These are phyloP conservation scores for Channa argus DNA, from an alignment of 2,113 vertebrate species.

Conservation along the genomic window DNA sequence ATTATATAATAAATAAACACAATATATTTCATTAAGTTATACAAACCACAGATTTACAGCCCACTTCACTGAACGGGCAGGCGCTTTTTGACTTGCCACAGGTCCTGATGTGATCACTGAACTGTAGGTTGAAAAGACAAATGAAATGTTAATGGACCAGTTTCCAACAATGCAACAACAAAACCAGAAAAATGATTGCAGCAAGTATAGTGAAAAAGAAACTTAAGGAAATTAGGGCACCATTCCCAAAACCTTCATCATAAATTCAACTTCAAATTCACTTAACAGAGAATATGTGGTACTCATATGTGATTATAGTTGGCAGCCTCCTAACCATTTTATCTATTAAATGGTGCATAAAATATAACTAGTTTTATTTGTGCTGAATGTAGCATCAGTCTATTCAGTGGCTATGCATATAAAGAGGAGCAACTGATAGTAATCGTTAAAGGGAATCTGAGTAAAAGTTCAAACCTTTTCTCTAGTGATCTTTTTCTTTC, in stretches of 20 bases:
- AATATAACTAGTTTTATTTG: not conserved
- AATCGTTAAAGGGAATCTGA: not conserved
- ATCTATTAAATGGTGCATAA: not conserved
- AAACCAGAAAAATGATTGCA: constrained; percentile 18
- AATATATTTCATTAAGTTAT: not conserved
- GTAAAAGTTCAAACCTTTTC: constrained; percentile 84
- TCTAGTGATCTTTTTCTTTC: constrained; percentile 89
- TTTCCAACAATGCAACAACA: not conserved
- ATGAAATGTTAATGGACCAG: not conserved
- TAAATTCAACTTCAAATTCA: not conserved
- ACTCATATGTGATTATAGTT: not conserved
- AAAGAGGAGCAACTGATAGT: not conserved
- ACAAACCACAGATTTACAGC: constrained; percentile 84
- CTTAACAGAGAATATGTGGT: not conserved
- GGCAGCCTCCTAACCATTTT: not conserved
- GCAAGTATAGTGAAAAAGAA: constrained; percentile 29
- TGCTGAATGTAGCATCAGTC: not conserved
- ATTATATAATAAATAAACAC: not conserved
- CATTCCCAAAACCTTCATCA: not conserved
- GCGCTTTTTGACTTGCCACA: constrained; percentile 86
- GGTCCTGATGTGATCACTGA: constrained; percentile 85
- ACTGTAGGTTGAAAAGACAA: constrained; percentile 75
- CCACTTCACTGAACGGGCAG: constrained; percentile 87
- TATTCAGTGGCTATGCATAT: not conserved
- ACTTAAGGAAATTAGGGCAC: not conserved